Conservation (phyloP, 30 jellyfish, hydroid and myxozoan species). For the Aurelia sp. region DNA sequence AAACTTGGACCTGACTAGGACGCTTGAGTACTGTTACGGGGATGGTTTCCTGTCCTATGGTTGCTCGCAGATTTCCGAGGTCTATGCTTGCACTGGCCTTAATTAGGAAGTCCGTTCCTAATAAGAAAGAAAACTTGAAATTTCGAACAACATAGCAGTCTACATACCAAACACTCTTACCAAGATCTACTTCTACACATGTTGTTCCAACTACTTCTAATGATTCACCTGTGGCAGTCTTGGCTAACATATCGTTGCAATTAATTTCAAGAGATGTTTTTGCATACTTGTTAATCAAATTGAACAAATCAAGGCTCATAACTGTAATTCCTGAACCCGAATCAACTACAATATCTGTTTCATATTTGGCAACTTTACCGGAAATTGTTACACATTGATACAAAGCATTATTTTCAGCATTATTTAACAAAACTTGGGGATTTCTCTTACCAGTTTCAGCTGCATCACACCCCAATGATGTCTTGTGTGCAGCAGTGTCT, state of each 20-base stretch:
- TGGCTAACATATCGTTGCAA: background rate
- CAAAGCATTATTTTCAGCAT: background rate
- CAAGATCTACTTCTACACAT: constrained; percentile 20
- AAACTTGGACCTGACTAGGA: constrained; percentile 2
- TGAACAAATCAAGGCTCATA: constrained; percentile 28
- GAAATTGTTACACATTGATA: constrained; percentile 39
- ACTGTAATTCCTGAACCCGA: constrained; percentile 48
- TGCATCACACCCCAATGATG: constrained; percentile 30
- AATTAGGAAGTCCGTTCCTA: too few relatives aligned
- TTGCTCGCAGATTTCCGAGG: constrained; percentile 9
- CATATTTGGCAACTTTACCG: constrained; percentile 6
- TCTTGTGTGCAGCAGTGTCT: constrained; percentile 31
- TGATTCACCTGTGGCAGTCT: constrained; percentile 25
- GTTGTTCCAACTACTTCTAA: constrained; percentile 15
- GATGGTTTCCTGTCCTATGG: background rate
- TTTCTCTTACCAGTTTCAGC: constrained; percentile 11
- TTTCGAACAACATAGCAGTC: constrained; percentile 33
- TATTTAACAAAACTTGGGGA: background rate
- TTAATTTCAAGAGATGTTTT: background rate
- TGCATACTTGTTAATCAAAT: constrained; percentile 8
- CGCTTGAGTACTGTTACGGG: constrained; percentile 7
- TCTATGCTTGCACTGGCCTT: constrained; percentile 39
- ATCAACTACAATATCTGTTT: constrained; percentile 42
- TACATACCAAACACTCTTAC: constrained; percentile 29
- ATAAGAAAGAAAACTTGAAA: too few relatives aligned